Evolutionary conservation across 1,140 invertebrate genomes (phyloP), one percentile per base, ranked within the genome.

Genomic region (Geopemphigus sp.): DNA sequence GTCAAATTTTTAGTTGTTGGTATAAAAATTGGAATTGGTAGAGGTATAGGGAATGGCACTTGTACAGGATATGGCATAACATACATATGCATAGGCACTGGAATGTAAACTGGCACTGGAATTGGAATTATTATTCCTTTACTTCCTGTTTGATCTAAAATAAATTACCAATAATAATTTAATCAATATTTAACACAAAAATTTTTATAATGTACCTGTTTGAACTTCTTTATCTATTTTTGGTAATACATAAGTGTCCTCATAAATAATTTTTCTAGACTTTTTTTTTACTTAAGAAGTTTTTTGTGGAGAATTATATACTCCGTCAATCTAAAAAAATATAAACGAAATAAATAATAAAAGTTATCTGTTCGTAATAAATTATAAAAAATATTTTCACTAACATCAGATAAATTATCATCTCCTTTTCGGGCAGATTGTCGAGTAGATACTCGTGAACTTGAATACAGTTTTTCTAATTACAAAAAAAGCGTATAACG

Each of bases 81-180:
- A 86, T 92, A 97, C 93, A 96, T 96, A 73, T 91, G 91, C 85
- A 94, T 89, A 0, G 96, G 96, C 64, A 90, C 88, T 0, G 96
- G 96, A 1, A 97, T 89, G 85, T 93, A 96, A 80, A 97, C 92
- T 0, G 95, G 95, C 8, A 97, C 91, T 0, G 96, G 95, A 98
- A n/a, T 89, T 0, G 95, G 95, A 59, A 96, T 89, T 1, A 92
- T 80, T 12, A 89, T 85, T 84, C 89, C 87, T 78, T 68, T 88
- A 86, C 61, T 90, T 88, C 56, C 88, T 3, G 76, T 80, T 54
- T 57, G 73, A 78, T 80, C 70, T 74, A 53, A 57, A 59, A 80
- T 61, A 47, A 39, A 68, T 39, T 29, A 70, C 22, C 47, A 15
- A 72, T 66, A 80, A n/a, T 0, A 24, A 54, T 50, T 66, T 59